Evolutionary conservation across 1,140 invertebrate genomes (phyloP), one percentile per base, ranked within the genome.

Genomic region (Platorchestia sp.): DNA sequence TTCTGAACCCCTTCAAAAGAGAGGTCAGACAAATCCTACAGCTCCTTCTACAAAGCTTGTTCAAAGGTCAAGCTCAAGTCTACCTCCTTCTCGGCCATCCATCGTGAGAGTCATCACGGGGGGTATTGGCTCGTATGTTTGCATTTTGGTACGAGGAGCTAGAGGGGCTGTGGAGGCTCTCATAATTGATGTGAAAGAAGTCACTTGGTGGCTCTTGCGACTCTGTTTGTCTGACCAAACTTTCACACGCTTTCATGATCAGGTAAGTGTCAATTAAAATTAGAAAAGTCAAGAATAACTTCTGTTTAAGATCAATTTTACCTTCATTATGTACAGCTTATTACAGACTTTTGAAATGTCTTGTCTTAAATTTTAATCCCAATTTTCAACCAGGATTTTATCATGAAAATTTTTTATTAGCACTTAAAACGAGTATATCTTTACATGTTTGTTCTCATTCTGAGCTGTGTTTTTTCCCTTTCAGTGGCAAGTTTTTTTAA

Each of bases 211-310:
- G 91, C 91, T 93, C 7, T 1, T 93, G 5, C 91, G 91, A 45
- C 91, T 93, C 45, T 93, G 91, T 41, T 40, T 93, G 36, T 93
- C 91, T 45, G 91, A 93, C 10, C 91, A 93, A 47, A 93, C 91
- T 45, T 93, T 93, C 91, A 93, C 91, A n/a, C 91, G 45, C 43
- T 93, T 93, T 44, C 91, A 93, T 47, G 91, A 93, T 44, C 91
- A 93, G 91, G 91, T 93, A 41, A n/a, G 19, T 93, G 47, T 47
- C 0, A 40, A 27, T 40, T 93, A 5, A 19, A 45, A 42, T 90
- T 45, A 19, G 5, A 42, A 43, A 42, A 22, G 16, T 6, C 27
- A 42, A 5, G 42, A 14, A 19, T 87, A 87, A 87, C 7, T 14
- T 51, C 6, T 7, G 7, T 87, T n/a, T 87, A 36, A 7, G 36